Evolutionary conservation across 2,888 invertebrate species (phyloP).

Genomic region (Tanypteryx hageni): DNA sequence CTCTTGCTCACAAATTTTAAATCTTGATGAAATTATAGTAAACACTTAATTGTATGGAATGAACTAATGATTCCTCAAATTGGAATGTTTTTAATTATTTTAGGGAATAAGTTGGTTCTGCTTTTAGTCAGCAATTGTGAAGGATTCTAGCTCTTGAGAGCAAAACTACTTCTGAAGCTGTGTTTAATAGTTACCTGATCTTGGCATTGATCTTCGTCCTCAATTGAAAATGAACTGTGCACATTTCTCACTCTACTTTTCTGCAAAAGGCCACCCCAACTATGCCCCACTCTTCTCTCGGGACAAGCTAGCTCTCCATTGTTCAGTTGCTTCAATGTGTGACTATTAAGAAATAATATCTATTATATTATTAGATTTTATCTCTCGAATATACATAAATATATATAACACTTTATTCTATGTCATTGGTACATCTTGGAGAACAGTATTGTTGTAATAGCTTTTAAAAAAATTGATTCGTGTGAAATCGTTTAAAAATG

Average conservation of each 20-base stretch:
- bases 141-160: conserved; percentile 7
- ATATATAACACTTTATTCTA: conserved; percentile 58
- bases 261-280: conserved; percentile 43
- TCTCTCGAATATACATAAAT: conserved; percentile 60
- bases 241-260: conserved; percentile 51
- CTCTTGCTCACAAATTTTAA: conserved; percentile 31
- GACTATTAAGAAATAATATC: conserved; percentile 58
- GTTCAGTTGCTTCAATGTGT: conserved; percentile 50
- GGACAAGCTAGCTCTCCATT: conserved; percentile 51
- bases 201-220: conserved; percentile 15
- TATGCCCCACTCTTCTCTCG: background rate
- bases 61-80: background rate
- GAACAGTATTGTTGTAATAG: conserved; percentile 69
- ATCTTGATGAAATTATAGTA: conserved; percentile 14
- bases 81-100: conserved; percentile 33
- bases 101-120: conserved; percentile 46
- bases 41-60: conserved; percentile 1
- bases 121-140: conserved; percentile 51
- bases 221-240: conserved; percentile 2
- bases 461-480: conserved; percentile 68
- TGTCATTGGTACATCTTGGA: conserved; percentile 59
- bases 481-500: conserved; percentile 57
- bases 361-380: conserved; percentile 58
- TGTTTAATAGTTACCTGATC: conserved; percentile 28
- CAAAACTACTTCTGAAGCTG: conserved; percentile 6